These are phyloP conservation scores for Athalia cordata DNA, from an alignment of 2,888 invertebrate species.

Conservation along the genomic window DNA sequence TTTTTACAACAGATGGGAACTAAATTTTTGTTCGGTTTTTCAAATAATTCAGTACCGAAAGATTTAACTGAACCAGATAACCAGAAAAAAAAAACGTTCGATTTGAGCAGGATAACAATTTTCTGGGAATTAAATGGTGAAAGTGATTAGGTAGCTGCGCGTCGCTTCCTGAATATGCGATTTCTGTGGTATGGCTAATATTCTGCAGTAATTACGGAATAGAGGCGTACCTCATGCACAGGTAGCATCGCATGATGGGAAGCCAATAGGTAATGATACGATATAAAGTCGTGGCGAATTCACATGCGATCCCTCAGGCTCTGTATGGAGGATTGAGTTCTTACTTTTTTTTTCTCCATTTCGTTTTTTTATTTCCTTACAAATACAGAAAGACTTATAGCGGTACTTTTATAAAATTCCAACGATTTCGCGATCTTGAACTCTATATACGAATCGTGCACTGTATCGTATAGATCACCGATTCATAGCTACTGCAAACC, in stretches of 20 bases:
- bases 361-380: not conserved
- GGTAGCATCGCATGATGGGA: constrained; percentile 39
- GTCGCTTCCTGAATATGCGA: constrained; percentile 43
- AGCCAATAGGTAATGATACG: constrained; percentile 49
- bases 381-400: too few species aligned
- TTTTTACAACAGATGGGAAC: too few species aligned
- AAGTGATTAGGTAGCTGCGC: constrained; percentile 48
- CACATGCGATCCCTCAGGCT: constrained; percentile 48
- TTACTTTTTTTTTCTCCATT: constrained; percentile 1
- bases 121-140: constrained; percentile 29
- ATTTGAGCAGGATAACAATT: not conserved
- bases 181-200: constrained; percentile 28
- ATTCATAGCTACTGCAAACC: not conserved
- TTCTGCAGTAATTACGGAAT: constrained; percentile 47
- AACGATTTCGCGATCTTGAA: too few species aligned
- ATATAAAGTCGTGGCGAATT: constrained; percentile 48
- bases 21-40: too few species aligned
- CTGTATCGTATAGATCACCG: too few species aligned
- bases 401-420: too few species aligned
- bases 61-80: not conserved
- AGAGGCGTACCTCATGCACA: constrained; percentile 2
- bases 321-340: not conserved
- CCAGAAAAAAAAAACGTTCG: not conserved
- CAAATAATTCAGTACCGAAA: not conserved
- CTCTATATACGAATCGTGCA: too few species aligned